Base-by-base conservation (phyloP, 2,113 vertebrate species). In the Xiphophorus couchianus region DNA sequence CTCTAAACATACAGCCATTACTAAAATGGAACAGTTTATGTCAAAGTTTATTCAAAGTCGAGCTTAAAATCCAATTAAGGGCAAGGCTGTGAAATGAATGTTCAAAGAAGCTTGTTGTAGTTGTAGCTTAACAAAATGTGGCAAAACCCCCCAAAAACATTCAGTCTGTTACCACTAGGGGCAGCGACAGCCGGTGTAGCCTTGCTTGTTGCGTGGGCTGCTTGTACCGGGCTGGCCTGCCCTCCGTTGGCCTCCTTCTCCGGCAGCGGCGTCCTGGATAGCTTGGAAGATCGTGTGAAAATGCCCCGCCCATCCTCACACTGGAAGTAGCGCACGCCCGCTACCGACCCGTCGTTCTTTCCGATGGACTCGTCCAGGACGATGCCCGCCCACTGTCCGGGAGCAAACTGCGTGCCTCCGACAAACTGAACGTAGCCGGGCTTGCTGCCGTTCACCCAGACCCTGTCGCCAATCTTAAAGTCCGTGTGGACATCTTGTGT, bases 361-460 rank as follows among this genome's bases (percentile, higher is more conserved):
- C 97, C 98, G 1, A 98, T 98, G 0, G 95, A 83, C 74, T 98
- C 96, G 0, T 99, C 97, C 78, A 99, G 86, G 77, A 97, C 96
- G 3, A 99, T 97, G 39, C 98, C 97, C 0, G 98, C 98, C 98
- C 98, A 99, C 79, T 98, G 97, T 3, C 98, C 97, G 0, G 97
- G 97, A 1, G 98, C 98, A 51, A 99, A 99, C 83, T 99, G 98
- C 0, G 97, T 97, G 28, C 95, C 95, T 1, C 98, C 98, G 1
- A 99, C 91, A 77, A 98, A 99, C 81, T 96, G 96, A 80, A 99
- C 96, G n/a, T 94, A 96, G 33, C 98, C 98, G 0, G 97, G 96
- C 77, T 98, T 98, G 86, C 96, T 97, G 14, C 97, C 97, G 2
- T 98, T 99, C 62, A 99, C 97, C 97, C 97, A 99, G 65, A 99